Base-by-base conservation (phyloP, 1,140 invertebrate species). In the Akabosia matsudoensis region DNA sequence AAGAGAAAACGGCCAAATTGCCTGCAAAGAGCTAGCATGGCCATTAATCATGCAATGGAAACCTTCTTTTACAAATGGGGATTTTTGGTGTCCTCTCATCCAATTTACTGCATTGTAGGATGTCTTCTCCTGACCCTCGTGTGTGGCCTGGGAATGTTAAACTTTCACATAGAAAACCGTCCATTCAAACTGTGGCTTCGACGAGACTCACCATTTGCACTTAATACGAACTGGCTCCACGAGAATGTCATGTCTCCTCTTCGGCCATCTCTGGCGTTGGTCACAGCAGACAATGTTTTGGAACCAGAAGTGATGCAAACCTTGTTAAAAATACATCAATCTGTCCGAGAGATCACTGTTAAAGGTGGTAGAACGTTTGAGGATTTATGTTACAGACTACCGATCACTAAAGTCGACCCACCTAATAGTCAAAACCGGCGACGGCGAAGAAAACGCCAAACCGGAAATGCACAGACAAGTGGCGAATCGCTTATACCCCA, bases 171-270 rank as follows among this genome's bases (percentile, higher is more conserved):
- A 82, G 88, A 88, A 79, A 88, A 88, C 80, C 90, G 91, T 83
- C 91, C 91, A 0, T 84, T 92, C 75, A 91, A 90, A 82, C 83
- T 93, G 74, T 93, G 91, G 91, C 89, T 92, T 10, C 87, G 88
- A 7, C 85, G 86, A 37, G 84, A 91, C 74, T 91, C 90, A 0
- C 88, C 90, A 75, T 92, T 92, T 83, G 87, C 88, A 52, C 82
- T 82, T 76, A 90, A 92, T 76, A 90, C 91, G 3, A 88, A 92
- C 76, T 92, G 91, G 91, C 86, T 92, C 52, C 88, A 90, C 81
- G 84, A 87, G n/a, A 88, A 88, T 76, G 91, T 90, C 84, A 87
- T 88, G 73, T 87, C 88, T 56, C 89, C 88, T 7, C 37, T 45
- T 18, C 37, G 37, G 7, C 37, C 7, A 45, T 10, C 7, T 37